phyloP scores from a whole-genome alignment of 2,888 invertebrate species.

The Quadriops clusia region DNA sequence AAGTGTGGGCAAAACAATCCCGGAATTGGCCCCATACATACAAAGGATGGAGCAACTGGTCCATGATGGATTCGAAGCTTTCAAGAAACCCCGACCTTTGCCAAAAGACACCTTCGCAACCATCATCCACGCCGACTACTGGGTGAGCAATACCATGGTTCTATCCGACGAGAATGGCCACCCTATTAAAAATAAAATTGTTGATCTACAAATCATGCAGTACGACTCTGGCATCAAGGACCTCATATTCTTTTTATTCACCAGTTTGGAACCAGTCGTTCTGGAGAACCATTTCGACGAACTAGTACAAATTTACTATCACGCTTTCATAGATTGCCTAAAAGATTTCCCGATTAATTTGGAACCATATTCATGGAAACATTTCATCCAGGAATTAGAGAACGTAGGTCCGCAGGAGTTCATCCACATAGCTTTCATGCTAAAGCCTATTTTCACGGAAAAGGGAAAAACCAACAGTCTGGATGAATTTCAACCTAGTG shows the following conservation, averaged over 20 bases:
- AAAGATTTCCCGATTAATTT: constrained; percentile 30
- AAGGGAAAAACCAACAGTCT: constrained; percentile 34
- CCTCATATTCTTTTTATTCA: constrained; percentile 43
- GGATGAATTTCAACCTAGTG: constrained; percentile 34
- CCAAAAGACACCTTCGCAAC: constrained; percentile 41
- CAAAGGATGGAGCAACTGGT: constrained; percentile 23
- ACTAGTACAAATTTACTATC: constrained; percentile 42
- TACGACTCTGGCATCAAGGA: constrained; percentile 43
- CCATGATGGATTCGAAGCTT: constrained; percentile 11
- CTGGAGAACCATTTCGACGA: constrained; percentile 38
- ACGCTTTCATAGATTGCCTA: constrained; percentile 37
- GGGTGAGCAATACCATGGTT: constrained; percentile 51
- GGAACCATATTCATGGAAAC: constrained; percentile 32
- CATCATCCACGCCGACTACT: constrained; percentile 45
- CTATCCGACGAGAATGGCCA: constrained; percentile 35
- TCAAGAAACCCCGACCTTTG: constrained; percentile 19
- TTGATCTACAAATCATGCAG: constrained; percentile 47
- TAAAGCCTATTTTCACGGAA: constrained; percentile 39
- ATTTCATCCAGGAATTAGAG: constrained; percentile 36
- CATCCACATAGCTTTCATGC: constrained; percentile 39
- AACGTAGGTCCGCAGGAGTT: constrained; percentile 36
- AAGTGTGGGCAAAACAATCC: constrained; percentile 23
- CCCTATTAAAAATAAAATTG: constrained; percentile 42
- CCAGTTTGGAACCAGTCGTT: constrained; percentile 38
- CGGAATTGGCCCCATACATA: constrained; percentile 23